Base-by-base conservation (phyloP, 2,797 vertebrate genomes). In the Yasuhikotakia modesta region DNA sequence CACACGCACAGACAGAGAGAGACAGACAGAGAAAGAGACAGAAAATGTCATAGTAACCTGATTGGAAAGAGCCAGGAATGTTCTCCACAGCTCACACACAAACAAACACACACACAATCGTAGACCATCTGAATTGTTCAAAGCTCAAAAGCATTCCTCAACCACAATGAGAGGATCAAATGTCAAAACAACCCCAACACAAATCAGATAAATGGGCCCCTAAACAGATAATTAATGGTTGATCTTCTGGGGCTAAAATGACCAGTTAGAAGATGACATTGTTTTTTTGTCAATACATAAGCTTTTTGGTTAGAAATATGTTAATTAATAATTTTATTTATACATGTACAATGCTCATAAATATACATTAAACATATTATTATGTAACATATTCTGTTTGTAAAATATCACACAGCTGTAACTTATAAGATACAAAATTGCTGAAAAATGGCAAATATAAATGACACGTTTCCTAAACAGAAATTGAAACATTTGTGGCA, bases 61-160 rank as follows among this genome's bases (percentile, higher is more conserved):
- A 22, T 64, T 61, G 48, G 30, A 78, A 78, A 78, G 32, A 71
- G 45, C 16, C 75, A 69, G 58, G 71, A 73, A 79, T 69, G 71
- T 60, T 67, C 52, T 58, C 39, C 48, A 60, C 53, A 45, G n/a
- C 43, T 19, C 64, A 79, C 64, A 74, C 66, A 79, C 67, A 69
- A 45, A 69, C 45, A 69, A 45, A 77, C 80, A 75, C 73, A 78
- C 66, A 67, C 76, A 75, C 78, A 85, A 58, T 60, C 57, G 48
- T 64, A 81, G 55, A 77, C 55, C 43, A 71, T 85, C 73, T 87
- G 86, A 89, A 84, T 81, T 82, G 82, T 85, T 81, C 85, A 86
- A 84, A 90, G 85, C 82, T 86, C 66, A 83, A 81, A 88, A 80
- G 85, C 85, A 86, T 87, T 78, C 83, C 73, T 52, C 73, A 67